Evolutionary conservation across 1,140 invertebrate species (phyloP), one percentile per base, ranked within the genome.

Genomic region (Whitmania pigra): DNA sequence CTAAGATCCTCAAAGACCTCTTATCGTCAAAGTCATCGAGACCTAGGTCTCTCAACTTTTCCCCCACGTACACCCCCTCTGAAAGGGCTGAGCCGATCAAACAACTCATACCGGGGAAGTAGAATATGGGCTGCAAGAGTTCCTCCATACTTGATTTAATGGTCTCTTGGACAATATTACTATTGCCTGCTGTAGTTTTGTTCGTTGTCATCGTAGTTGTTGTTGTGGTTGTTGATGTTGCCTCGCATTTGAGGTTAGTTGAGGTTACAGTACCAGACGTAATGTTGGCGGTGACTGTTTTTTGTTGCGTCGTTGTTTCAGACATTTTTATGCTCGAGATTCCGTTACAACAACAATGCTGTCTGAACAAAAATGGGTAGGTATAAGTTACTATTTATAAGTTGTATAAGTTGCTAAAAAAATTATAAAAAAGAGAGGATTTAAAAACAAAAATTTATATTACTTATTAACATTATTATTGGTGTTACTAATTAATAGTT

Each of bases 51-150:
- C 57, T 63, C 22, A 63, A 63, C 57, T 25, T 63, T 17, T 63
- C 57, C 11, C 29, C 57, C 2, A 63, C 57, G 29, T 25, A 63
- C 11, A 63, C 57, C 29, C 57, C 57, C 18, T 63, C 57, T 22
- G 22, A 25, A 4, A 63, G 6, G 57, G 57, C 57, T n/a, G 22
- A 22, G 57, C 57, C 57, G 22, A 63, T 63, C 57, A 63, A 17
- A n/a, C 22, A 18, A 7, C 29, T 63, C 57, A 63, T 63, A 63
- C 57, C 57, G 29, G 57, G 57, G 18, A 25, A 63, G 57, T 63
- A 63, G 29, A 63, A 63, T 22, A 63, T 22, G 11, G 22, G 22
- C 57, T 63, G 9, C 9, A 25, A 7, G 57, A 63, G 57, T 63
- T 25, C 29, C 0, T 63, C 43, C 43, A 49, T 49, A 13, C 43